Percentiles rank a stretch among this genome's conserved stretches.
These are phyloP conservation scores for Callyntrura guangdongensis DNA, from an alignment of 2,888 invertebrate genomes.

Conservation along the genomic window DNA sequence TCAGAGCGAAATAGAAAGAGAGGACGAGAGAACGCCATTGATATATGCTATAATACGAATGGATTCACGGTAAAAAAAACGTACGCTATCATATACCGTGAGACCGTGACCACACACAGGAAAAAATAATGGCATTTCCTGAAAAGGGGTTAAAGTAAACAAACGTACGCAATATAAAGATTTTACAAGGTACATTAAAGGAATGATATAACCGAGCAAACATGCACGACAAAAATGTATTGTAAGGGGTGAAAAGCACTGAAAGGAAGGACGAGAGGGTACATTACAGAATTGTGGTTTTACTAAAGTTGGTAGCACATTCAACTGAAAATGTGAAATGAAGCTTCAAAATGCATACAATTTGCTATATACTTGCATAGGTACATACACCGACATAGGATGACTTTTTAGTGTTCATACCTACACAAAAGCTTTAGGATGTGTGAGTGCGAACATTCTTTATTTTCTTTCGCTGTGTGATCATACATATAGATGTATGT, in stretches of 20 bases:
- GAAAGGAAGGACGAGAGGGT: constrained; percentile 3
- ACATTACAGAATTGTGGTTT: constrained; percentile 41
- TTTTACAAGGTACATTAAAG: neutral
- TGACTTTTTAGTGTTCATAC: constrained; percentile 15
- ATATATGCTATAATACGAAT: constrained; percentile 28
- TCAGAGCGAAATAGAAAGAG: constrained; percentile 1
- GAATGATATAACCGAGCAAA: neutral
- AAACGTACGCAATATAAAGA: neutral
- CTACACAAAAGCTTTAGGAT: constrained; percentile 14
- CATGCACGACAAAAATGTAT: neutral
- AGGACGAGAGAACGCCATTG: neutral
- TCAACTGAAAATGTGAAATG: constrained; percentile 41
- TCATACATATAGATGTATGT: neutral
- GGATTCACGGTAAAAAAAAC: constrained; percentile 14
- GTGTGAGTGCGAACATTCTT: constrained; percentile 55
- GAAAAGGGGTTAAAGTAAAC: constrained; percentile 61
- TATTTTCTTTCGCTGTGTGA: constrained; percentile 38
- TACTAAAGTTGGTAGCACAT: neutral
- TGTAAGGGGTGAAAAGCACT: neutral
- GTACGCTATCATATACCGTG: constrained; percentile 53
- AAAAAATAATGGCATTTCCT: constrained; percentile 62
- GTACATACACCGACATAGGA: neutral
- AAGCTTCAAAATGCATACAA: constrained; percentile 45
- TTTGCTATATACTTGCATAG: constrained; percentile 5
- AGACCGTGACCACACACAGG: constrained; percentile 71